These are phyloP conservation scores for Cynodonichthys magdalenae DNA, from an alignment of 2,797 vertebrate species.

Conservation along the genomic window DNA sequence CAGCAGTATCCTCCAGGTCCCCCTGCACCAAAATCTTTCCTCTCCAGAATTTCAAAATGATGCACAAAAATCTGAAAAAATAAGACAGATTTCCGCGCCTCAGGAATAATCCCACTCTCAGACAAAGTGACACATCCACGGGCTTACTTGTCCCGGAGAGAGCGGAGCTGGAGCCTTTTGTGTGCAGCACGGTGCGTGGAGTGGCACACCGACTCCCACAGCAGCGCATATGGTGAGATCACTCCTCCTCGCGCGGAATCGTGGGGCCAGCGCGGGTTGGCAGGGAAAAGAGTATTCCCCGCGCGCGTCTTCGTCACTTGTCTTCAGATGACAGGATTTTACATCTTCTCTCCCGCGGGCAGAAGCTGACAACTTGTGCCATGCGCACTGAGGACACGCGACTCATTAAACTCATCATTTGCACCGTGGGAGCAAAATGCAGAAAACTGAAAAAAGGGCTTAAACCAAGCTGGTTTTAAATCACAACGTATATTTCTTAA, in stretches of 20 bases:
- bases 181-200: conserved; percentile 14
- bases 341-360: conserved; percentile 22
- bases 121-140: conserved; percentile 31
- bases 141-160: conserved; percentile 21
- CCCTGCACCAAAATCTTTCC: conserved; percentile 71
- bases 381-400: conserved; percentile 48
- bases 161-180: conserved; percentile 35
- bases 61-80: conserved; percentile 31
- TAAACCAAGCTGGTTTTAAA: background rate
- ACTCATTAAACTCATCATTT: conserved; percentile 24
- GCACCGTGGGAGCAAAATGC: conserved; percentile 15
- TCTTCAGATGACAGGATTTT: conserved; percentile 37
- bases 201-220: conserved; percentile 43
- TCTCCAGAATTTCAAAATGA: conserved; percentile 9
- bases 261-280: conserved; percentile 8
- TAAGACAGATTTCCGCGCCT: conserved; percentile 17
- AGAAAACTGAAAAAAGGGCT: conserved; percentile 6
- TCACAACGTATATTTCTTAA: background rate
- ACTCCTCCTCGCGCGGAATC: conserved; percentile 7
- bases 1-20: conserved; percentile 61
- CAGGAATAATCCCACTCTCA: conserved; percentile 15
- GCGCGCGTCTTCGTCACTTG: conserved; percentile 13
- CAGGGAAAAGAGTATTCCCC: background rate
- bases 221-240: conserved; percentile 37
- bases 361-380: conserved; percentile 31